Percentiles rank a stretch among this genome's conserved stretches.
These are phyloP conservation scores for Plestiodon gilberti DNA, from an alignment of 2,113 vertebrate species.

Conservation along the genomic window DNA sequence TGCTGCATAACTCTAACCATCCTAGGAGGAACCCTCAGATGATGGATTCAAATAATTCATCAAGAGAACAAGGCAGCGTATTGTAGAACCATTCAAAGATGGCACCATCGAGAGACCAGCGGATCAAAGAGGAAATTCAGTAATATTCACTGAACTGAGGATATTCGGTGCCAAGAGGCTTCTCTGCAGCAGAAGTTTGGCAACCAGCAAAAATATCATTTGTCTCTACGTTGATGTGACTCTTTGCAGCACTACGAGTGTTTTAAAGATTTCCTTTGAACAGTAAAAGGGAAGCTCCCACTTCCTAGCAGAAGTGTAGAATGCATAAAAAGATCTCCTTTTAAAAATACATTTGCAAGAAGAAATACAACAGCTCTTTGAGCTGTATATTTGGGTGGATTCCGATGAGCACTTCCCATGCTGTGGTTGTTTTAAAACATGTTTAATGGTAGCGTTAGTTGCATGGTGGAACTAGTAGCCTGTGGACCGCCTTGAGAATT, in stretches of 20 bases:
- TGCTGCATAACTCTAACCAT: conserved; percentile 66
- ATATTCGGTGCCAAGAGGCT: conserved; percentile 63
- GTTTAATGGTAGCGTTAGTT: not conserved
- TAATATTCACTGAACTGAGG: conserved; percentile 60
- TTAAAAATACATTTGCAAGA: conserved; percentile 30
- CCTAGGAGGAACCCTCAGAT: conserved; percentile 55
- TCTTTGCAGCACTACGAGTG: conserved; percentile 38
- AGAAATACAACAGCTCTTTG: conserved; percentile 49
- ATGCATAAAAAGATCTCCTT: conserved; percentile 23
- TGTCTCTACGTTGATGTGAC: conserved; percentile 53
- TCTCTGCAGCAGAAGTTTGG: conserved; percentile 68
- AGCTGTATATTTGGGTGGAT: not conserved
- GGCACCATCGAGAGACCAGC: conserved; percentile 66
- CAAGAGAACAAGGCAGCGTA: conserved; percentile 69
- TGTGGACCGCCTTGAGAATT: not conserved
- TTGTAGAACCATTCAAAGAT: conserved; percentile 66
- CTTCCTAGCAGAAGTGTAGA: not conserved
- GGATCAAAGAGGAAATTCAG: conserved; percentile 67
- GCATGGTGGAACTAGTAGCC: not conserved
- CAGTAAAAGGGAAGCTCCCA: conserved; percentile 13
- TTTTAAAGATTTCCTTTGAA: conserved; percentile 46
- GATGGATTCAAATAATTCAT: conserved; percentile 75
- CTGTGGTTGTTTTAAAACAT: not conserved
- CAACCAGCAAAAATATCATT: conserved; percentile 65
- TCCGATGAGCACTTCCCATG: not conserved